A percentile compares a stretch with the other conserved stretches of the same genome.
These are phyloP conservation scores for Thyatira batis DNA, from an alignment of 2,888 invertebrate genomes.

Conservation along the genomic window DNA sequence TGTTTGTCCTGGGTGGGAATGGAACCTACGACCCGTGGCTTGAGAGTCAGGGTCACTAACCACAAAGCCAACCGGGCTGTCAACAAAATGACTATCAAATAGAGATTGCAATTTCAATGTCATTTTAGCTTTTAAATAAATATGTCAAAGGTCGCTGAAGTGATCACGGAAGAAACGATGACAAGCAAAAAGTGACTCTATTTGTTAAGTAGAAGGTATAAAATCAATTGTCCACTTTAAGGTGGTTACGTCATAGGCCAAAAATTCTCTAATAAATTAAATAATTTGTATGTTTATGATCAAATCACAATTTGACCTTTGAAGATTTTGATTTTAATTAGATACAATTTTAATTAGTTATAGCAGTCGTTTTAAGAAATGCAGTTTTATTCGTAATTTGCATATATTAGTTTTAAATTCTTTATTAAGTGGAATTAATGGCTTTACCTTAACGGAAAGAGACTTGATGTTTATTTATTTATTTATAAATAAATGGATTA, in stretches of 20 bases:
- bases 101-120: constrained; percentile 35
- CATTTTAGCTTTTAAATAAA: constrained; percentile 34
- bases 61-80: no score
- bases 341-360: constrained; percentile 2
- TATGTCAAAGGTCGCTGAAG: constrained; percentile 43
- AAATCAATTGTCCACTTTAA: constrained; percentile 6
- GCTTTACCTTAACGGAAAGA: neutral
- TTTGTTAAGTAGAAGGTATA: neutral
- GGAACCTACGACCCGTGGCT: no score
- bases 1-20: no score
- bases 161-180: constrained; percentile 28
- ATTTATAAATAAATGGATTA: no score
- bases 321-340: neutral
- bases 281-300: neutral
- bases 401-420: neutral
- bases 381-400: neutral
- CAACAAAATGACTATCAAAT: neutral
- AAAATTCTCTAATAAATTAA: constrained; percentile 7
- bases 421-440: neutral
- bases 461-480: neutral
- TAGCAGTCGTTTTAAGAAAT: neutral
- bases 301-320: constrained; percentile 4
- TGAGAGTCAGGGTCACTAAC: no score
- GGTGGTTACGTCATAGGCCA: constrained; percentile 16
- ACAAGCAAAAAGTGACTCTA: constrained; percentile 23